These are phyloP conservation scores for Eueremaeus valkanovi DNA, from an alignment of 2,888 invertebrate genomes.

Conservation along the genomic window DNA sequence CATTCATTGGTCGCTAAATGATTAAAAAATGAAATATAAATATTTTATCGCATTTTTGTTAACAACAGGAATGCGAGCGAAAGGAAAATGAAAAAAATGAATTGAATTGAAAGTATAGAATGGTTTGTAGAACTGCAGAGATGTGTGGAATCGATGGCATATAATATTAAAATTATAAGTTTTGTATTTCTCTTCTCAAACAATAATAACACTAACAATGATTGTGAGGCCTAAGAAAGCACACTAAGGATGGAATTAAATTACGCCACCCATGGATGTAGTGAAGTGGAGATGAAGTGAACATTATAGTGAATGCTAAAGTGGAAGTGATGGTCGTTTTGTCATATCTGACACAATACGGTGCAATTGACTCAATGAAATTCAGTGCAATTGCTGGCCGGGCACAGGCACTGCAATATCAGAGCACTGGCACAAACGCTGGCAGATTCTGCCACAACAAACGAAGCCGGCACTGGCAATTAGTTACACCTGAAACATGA, in stretches of 20 bases:
- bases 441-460: not conserved
- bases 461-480: slow-evolving; percentile 4
- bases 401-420: no score
- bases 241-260: not conserved
- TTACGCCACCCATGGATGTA: slow-evolving; percentile 22
- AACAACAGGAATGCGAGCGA: no score
- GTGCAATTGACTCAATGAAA: not conserved
- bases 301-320: no score
- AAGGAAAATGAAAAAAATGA: no score
- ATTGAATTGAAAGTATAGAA: not conserved
- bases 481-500: slow-evolving; percentile 4
- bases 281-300: no score
- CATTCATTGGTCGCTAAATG: no score
- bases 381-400: not conserved
- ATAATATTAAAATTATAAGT: not conserved
- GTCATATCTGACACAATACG: not conserved
- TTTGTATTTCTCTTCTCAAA: not conserved
- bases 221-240: not conserved
- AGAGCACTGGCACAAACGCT: no score
- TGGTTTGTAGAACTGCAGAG: not conserved
- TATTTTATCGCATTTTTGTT: no score
- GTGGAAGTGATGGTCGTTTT: slow-evolving; percentile 8
- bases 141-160: not conserved
- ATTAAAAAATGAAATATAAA: no score
- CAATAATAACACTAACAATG: no score